Evolutionary conservation across 37 sponge, comb jelly and placozoan species (phyloP).

Genomic region (Aphrocallistes beatrix): DNA sequence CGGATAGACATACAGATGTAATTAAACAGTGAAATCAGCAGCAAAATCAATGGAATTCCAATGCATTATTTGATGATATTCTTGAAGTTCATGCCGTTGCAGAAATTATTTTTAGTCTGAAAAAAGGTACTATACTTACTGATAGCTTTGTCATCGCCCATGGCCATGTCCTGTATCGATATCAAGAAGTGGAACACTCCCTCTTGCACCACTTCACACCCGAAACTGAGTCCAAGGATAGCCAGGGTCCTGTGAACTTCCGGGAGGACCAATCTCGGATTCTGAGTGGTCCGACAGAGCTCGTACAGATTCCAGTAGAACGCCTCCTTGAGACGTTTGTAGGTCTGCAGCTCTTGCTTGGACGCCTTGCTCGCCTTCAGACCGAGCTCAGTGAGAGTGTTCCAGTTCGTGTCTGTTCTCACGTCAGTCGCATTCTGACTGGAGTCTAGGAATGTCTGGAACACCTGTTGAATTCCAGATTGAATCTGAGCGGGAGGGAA

Average conservation of each 20-base stretch:
- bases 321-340: neutral
- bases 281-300: neutral
- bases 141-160: neutral
- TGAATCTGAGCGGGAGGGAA: neutral
- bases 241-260: neutral
- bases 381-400: neutral
- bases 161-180: neutral
- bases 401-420: neutral
- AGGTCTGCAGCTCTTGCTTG: neutral
- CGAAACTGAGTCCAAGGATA: neutral
- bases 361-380: neutral
- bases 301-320: constrained; percentile 1
- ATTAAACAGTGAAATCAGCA: too few species aligned
- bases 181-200: neutral
- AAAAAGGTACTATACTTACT: too few species aligned
- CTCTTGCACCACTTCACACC: neutral
- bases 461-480: neutral
- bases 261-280: neutral
- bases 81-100: too few species aligned
- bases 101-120: too few species aligned
- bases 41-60: too few species aligned
- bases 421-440: neutral
- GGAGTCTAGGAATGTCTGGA: neutral
- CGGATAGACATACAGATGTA: too few species aligned
- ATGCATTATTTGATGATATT: too few species aligned